Evolutionary conservation across 2,113 vertebrate genomes (phyloP).

Genomic region (Anser cygnoides): DNA sequence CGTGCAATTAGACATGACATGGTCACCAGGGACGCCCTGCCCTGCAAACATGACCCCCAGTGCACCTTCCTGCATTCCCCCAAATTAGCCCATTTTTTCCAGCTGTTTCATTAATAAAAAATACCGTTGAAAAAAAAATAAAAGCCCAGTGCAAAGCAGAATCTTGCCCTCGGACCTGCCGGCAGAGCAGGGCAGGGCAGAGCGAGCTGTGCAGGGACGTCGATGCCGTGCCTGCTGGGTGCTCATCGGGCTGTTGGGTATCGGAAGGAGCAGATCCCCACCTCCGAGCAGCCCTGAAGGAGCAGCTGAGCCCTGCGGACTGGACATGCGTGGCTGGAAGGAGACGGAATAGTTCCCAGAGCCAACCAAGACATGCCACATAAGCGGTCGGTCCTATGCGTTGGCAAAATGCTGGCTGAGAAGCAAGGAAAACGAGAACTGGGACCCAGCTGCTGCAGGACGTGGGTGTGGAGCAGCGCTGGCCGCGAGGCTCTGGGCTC

Average conservation of each 20-base stretch:
- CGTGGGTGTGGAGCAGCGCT: not conserved
- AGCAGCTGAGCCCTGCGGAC: not conserved
- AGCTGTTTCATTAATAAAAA: not conserved
- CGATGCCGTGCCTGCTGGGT: not conserved
- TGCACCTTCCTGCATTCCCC: rapidly evolving
- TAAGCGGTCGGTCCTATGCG: rapidly evolving
- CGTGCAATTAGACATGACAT: not conserved
- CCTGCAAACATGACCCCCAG: not conserved
- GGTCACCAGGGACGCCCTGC: not conserved
- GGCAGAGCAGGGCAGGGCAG: not conserved
- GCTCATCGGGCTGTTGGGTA: not conserved
- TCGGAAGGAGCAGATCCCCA: not conserved
- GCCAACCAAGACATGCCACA: rapidly evolving
- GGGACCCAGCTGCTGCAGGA: rapidly evolving
- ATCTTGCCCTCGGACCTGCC: not conserved
- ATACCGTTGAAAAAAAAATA: not conserved
- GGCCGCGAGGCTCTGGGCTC: not conserved
- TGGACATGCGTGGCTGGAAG: not conserved
- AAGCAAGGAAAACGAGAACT: rapidly evolving
- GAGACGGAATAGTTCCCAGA: not conserved
- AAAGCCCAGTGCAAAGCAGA: not conserved
- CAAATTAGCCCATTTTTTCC: rapidly evolving
- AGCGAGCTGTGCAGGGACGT: not conserved
- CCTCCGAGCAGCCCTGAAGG: rapidly evolving
- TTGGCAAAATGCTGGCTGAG: not conserved